These are phyloP conservation scores for Mustelus asterias DNA, from an alignment of 2,113 vertebrate species.

Conservation along the genomic window DNA sequence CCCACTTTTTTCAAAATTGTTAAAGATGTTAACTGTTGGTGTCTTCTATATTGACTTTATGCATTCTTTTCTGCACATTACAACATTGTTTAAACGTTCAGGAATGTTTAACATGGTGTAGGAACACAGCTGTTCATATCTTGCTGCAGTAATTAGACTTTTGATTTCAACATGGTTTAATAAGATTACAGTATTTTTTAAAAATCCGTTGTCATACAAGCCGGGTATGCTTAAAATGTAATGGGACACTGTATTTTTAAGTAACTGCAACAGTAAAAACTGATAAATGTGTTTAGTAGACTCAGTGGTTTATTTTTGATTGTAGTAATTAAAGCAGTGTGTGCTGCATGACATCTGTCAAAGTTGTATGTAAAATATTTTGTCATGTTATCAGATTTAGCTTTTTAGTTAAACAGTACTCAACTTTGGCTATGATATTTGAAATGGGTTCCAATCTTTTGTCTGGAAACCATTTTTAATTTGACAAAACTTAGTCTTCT, in stretches of 20 bases:
- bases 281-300: not conserved
- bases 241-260: not conserved
- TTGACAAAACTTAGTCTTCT: not conserved
- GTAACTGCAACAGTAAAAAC: not conserved
- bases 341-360: not conserved
- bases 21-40: not conserved
- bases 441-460: not conserved
- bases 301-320: not conserved
- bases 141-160: not conserved
- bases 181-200: constrained; percentile 1
- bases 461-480: not conserved
- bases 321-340: not conserved
- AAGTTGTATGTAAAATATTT: not conserved
- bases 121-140: not conserved
- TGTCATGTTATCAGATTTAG: not conserved
- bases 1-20: constrained; percentile 6
- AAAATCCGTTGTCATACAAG: not conserved
- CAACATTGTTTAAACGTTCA: not conserved
- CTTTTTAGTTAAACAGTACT: not conserved
- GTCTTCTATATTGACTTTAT: not conserved
- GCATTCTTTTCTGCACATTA: not conserved
- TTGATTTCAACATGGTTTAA: not conserved
- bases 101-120: not conserved
- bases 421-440: not conserved
- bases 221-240: not conserved